Evolutionary conservation across 2,888 invertebrate species (phyloP).

Genomic region (Pseudanteris insignis): DNA sequence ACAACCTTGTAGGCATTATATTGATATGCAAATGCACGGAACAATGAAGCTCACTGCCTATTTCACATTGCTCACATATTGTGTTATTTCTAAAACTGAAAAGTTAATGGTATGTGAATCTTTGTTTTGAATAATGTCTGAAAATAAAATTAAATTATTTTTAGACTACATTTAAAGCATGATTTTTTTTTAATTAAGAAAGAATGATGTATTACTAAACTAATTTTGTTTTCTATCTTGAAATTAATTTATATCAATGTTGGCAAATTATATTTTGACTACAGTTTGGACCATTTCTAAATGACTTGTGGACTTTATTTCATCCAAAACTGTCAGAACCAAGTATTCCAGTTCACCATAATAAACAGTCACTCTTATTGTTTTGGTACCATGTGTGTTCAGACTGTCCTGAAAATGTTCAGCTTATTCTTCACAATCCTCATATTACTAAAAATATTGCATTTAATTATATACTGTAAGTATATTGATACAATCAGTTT

Average conservation of each 20-base stretch:
- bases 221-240: too few relatives aligned
- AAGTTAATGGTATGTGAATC: conserved; percentile 78
- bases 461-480: conserved; percentile 95
- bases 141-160: too few relatives aligned
- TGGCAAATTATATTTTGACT: conserved; percentile 49
- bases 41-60: conserved; percentile 92
- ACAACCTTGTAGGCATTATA: conserved; percentile 85
- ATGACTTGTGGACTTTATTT: conserved; percentile 92
- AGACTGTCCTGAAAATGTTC: conserved; percentile 93
- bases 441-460: conserved; percentile 93
- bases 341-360: conserved; percentile 93
- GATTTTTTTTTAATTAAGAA: conserved; percentile 23
- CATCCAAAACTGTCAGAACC: conserved; percentile 95
- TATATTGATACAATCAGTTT: too few relatives aligned
- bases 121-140: too few relatives aligned
- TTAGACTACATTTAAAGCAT: background rate
- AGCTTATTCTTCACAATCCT: conserved; percentile 85
- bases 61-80: conserved; percentile 91
- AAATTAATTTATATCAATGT: too few relatives aligned
- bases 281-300: conserved; percentile 91
- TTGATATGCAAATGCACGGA: conserved; percentile 86
- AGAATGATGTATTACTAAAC: too few relatives aligned
- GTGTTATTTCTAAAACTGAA: conserved; percentile 88
- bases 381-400: conserved; percentile 95
- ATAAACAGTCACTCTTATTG: conserved; percentile 90